Evolutionary conservation across 2,113 vertebrate genomes (phyloP), one percentile per base, ranked within the genome.

Genomic region (Tonatia bakeri): DNA sequence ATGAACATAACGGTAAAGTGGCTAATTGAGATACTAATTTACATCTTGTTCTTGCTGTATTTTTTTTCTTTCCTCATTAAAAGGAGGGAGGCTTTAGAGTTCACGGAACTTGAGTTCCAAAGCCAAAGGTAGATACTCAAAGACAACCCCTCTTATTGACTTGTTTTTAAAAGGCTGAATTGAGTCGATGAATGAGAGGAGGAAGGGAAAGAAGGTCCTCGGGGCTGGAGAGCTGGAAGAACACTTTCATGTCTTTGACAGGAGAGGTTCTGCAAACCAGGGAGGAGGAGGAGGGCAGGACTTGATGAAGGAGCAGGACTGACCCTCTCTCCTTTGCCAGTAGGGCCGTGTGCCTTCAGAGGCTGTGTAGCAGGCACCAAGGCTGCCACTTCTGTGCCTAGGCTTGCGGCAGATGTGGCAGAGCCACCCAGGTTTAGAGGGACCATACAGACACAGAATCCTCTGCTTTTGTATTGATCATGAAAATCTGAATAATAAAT

Each of bases 21-120:
- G 4, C 79, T 97, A 87, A 94, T 47, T 70, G 89, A 95, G 86
- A 91, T 86, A 54, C 28, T 45, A 22, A 70, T 81, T 91, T 95
- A 31, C 56, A 80, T 83, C 93, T 83, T 92, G 26, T 69, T 89
- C 16, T 65, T 11, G 5, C 13, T 40, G 28, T 75, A 22, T 17
- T 85, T 92, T 90, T 50, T 28, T 65, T 90, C 20, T 67, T 75
- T 52, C 47, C 54, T 85, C 72, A 36, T 82, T 89, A 80, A 95
- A 92, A 88, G 40, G 31, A 36, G 24, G 76, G 92, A 88, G 12
- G 10, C 38, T 90, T 88, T 83, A 11, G 8, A 28, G 22, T 38
- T 90, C n/a, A 11, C 5, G 24, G 7, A 84, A 40, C 81, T 69
- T 88, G 87, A 50, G 17, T 64, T 80, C 22, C 50, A 93, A 76